A percentile compares a stretch with the other conserved stretches of the same genome.
Conservation (phyloP, 2,888 invertebrate species). For the Eupithecia tripunctaria region DNA sequence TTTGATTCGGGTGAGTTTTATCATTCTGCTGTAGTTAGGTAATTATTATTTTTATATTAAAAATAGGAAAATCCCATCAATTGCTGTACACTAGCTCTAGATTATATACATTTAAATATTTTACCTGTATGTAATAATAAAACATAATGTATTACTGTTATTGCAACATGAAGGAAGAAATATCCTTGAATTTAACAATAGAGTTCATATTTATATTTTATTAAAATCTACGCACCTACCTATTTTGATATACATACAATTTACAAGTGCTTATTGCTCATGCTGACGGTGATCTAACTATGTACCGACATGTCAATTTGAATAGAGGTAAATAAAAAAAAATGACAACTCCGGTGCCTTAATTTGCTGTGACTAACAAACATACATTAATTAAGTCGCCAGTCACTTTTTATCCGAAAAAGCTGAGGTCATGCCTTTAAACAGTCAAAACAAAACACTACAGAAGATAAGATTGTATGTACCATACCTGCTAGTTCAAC, state of each 20-base stretch:
- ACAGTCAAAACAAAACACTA: not conserved
- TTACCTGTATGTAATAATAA: not conserved
- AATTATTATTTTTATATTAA: not conserved
- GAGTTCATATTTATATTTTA: not conserved
- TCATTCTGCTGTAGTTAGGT: not conserved
- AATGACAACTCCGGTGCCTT: no score
- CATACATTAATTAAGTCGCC: not conserved
- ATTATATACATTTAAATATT: not conserved
- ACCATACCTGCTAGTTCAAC: no score
- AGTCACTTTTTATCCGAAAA: not conserved
- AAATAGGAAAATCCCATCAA: not conserved
- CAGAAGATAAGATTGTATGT: no score
- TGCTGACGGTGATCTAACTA: not conserved
- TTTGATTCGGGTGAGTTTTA: conserved; percentile 65
- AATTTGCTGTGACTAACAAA: not conserved
- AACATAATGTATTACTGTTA: not conserved
- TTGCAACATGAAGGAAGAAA: not conserved
- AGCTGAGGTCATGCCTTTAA: not conserved
- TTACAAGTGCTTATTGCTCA: not conserved
- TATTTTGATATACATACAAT: not conserved
- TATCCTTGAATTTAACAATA: not conserved
- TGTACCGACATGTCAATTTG: not conserved
- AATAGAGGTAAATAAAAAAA: not conserved
- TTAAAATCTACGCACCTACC: not conserved
- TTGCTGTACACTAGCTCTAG: not conserved